Conservation (phyloP, 2,888 invertebrate species). For the Limnephilus auricula region DNA sequence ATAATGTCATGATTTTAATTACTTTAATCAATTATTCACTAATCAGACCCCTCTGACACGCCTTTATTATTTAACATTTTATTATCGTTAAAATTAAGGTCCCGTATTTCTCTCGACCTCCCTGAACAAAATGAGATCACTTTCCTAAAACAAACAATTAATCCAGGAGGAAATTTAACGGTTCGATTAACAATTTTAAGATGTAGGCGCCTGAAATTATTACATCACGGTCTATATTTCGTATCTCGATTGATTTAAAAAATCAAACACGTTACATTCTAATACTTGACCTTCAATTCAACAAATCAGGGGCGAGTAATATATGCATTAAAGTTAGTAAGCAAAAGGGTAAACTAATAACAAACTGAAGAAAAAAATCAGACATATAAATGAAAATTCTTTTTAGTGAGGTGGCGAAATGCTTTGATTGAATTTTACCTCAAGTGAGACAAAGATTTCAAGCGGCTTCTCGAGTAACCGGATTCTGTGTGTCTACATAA, state of each 20-base stretch:
- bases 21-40: background rate
- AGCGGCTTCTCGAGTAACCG: slow-evolving; percentile 55
- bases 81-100: background rate
- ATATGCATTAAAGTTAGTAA: background rate
- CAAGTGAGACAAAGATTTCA: slow-evolving; percentile 47
- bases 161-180: background rate
- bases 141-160: slow-evolving; percentile 35
- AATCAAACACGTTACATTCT: slow-evolving; percentile 36
- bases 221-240: slow-evolving; percentile 31
- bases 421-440: background rate
- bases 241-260: slow-evolving; percentile 47
- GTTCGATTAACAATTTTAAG: slow-evolving; percentile 13
- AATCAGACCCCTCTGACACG: background rate
- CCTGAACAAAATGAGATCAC: slow-evolving; percentile 19
- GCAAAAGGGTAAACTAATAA: background rate
- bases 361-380: background rate
- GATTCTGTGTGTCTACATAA: slow-evolving; percentile 53
- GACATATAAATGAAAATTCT: background rate
- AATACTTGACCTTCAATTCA: slow-evolving; percentile 45
- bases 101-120: background rate
- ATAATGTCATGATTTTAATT: no score
- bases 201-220: slow-evolving; percentile 25
- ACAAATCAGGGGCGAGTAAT: background rate
- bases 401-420: slow-evolving; percentile 13
- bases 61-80: background rate